Conservation (phyloP, 2,797 vertebrate species). For the Centroberyx gerrardi region DNA sequence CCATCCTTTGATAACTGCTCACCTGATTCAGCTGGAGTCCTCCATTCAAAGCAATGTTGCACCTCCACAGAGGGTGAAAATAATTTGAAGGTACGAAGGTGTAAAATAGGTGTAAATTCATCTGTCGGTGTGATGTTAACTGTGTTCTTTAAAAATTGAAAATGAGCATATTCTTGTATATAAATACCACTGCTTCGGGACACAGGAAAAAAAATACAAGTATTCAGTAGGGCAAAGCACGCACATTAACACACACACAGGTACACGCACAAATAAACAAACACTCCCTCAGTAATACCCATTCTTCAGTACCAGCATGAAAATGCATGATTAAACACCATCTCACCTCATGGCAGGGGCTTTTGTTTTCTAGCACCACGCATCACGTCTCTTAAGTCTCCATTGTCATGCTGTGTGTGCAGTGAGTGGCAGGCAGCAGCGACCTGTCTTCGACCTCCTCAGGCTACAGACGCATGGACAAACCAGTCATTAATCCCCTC, state of each 20-base stretch:
- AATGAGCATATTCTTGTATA: slow-evolving; percentile 56
- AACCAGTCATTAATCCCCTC: slow-evolving; percentile 62
- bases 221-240: slow-evolving; percentile 46
- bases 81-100: slow-evolving; percentile 46
- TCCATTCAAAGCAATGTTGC: slow-evolving; percentile 65
- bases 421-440: slow-evolving; percentile 59
- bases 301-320: slow-evolving; percentile 73
- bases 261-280: slow-evolving; percentile 16
- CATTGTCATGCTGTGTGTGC: slow-evolving; percentile 58
- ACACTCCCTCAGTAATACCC: slow-evolving; percentile 41
- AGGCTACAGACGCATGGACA: slow-evolving; percentile 59
- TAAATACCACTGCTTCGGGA: slow-evolving; percentile 52
- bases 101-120: slow-evolving; percentile 62
- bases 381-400: slow-evolving; percentile 51
- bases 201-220: slow-evolving; percentile 31
- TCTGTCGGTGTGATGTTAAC: slow-evolving; percentile 50
- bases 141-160: slow-evolving; percentile 47
- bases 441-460: slow-evolving; percentile 71
- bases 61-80: slow-evolving; percentile 52
- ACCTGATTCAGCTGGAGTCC: slow-evolving; percentile 60
- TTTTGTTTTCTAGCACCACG: slow-evolving; percentile 74
- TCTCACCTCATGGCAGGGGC: slow-evolving; percentile 75
- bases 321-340: slow-evolving; percentile 76
- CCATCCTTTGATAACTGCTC: slow-evolving; percentile 38
- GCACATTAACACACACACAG: slow-evolving; percentile 43